phyloP scores from a whole-genome alignment of 2,797 vertebrate genomes.

The Myoxocephalus aenaeus region DNA sequence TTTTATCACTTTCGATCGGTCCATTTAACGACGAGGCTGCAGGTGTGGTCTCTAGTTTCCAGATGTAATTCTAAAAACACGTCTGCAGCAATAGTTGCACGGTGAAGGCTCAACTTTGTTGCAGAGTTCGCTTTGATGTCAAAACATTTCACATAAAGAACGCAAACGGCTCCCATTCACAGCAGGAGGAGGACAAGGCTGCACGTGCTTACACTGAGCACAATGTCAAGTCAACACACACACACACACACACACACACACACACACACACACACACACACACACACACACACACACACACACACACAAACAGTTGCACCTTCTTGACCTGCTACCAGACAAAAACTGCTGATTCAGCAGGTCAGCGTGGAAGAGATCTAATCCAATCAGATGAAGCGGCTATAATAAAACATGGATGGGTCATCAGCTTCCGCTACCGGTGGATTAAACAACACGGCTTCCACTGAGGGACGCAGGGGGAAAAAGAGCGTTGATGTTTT shows the following conservation, averaged over 20 bases:
- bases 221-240: not conserved
- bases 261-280: not conserved
- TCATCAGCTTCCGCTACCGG: not conserved
- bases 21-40: no score
- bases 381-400: constrained; percentile 9
- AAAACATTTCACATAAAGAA: no score
- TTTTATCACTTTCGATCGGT: no score
- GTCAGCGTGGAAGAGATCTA: constrained; percentile 5
- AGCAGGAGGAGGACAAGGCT: no score
- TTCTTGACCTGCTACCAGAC: constrained; percentile 4
- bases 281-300: not conserved
- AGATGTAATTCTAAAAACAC: no score
- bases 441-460: not conserved
- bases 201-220: no score
- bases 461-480: not conserved
- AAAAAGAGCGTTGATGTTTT: not conserved
- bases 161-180: no score
- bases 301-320: not conserved
- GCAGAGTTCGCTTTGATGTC: not conserved
- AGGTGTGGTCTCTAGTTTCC: no score
- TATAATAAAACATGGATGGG: not conserved
- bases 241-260: not conserved
- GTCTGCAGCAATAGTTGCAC: not conserved
- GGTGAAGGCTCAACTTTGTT: not conserved
- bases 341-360: constrained; percentile 10